These are phyloP conservation scores for Chloroclysta siterata DNA, from an alignment of 2,888 invertebrate genomes.

Conservation along the genomic window DNA sequence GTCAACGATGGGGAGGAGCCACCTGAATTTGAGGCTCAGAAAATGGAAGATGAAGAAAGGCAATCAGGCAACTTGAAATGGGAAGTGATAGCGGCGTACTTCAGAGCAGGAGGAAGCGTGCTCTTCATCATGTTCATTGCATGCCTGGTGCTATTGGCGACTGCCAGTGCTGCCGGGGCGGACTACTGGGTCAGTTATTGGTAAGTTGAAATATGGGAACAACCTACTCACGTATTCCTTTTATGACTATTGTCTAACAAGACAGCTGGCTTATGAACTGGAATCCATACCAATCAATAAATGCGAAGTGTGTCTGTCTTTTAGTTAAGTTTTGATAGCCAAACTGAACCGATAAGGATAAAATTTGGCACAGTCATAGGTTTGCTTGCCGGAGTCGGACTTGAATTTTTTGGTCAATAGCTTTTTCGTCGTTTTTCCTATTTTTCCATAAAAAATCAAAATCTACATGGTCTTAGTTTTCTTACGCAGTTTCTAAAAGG, in stretches of 20 bases:
- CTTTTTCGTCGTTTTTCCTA: too few relatives aligned
- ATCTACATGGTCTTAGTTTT: too few relatives aligned
- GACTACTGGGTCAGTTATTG: conserved; percentile 90
- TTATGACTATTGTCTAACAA: conserved; percentile 5
- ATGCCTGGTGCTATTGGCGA: conserved; percentile 75
- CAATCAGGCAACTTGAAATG: conserved; percentile 72
- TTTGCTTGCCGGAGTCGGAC: too few relatives aligned
- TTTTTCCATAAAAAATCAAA: too few relatives aligned
- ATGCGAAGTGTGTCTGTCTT: too few relatives aligned
- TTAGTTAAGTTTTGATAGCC: too few relatives aligned
- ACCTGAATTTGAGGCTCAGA: conserved; percentile 70
- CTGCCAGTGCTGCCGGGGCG: conserved; percentile 85
- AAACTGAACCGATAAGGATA: too few relatives aligned
- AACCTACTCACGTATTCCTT: conserved; percentile 7
- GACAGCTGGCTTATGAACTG: conserved; percentile 7
- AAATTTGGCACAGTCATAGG: too few relatives aligned
- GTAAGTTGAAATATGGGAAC: conserved; percentile 64
- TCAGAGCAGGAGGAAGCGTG: conserved; percentile 66
- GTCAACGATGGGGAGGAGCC: conserved; percentile 59
- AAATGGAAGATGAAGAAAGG: conserved; percentile 68
- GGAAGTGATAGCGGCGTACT: conserved; percentile 70
- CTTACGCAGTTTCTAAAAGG: too few relatives aligned
- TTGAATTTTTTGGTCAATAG: too few relatives aligned
- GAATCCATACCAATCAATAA: neutral
- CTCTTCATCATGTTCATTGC: conserved; percentile 63